Evolutionary conservation across 2,888 invertebrate genomes (phyloP).

Genomic region (Eulithis testata): DNA sequence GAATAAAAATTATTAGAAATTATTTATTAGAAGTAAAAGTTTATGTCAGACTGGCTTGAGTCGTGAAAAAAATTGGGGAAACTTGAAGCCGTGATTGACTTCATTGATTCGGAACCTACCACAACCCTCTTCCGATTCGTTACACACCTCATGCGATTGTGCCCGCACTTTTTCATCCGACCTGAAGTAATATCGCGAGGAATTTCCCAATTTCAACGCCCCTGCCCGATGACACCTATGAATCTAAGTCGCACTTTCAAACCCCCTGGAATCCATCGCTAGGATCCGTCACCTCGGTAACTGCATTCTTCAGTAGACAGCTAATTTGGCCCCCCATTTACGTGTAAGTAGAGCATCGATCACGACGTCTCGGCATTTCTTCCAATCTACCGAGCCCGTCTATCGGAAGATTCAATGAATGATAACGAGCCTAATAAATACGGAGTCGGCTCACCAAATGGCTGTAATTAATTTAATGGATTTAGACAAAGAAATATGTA

Average conservation of each 20-base stretch:
- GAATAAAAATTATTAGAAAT: no score
- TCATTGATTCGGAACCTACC: constrained; percentile 33
- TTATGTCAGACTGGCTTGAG: no score
- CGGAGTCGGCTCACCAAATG: constrained; percentile 79
- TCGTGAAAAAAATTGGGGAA: neutral
- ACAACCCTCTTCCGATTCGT: constrained; percentile 44
- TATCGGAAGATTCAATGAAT: constrained; percentile 82
- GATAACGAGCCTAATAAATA: constrained; percentile 84
- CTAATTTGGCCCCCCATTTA: constrained; percentile 79
- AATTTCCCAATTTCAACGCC: constrained; percentile 75
- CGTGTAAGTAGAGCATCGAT: constrained; percentile 80
- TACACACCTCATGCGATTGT: constrained; percentile 42
- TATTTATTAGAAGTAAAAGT: no score
- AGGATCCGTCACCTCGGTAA: constrained; percentile 75
- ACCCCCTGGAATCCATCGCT: constrained; percentile 52
- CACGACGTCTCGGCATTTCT: constrained; percentile 71
- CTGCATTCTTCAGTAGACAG: constrained; percentile 80
- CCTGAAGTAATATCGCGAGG: constrained; percentile 66
- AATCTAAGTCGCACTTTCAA: constrained; percentile 64
- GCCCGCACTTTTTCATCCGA: constrained; percentile 56
- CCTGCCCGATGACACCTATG: constrained; percentile 77
- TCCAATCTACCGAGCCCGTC: constrained; percentile 72
- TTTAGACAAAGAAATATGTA: constrained; percentile 84
- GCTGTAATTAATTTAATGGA: constrained; percentile 84
- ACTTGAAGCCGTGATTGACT: constrained; percentile 28